A percentile compares a stretch with the other conserved stretches of the same genome.
These are phyloP conservation scores for Gastrophryne carolinensis DNA, from an alignment of 2,797 vertebrate genomes.

Conservation along the genomic window DNA sequence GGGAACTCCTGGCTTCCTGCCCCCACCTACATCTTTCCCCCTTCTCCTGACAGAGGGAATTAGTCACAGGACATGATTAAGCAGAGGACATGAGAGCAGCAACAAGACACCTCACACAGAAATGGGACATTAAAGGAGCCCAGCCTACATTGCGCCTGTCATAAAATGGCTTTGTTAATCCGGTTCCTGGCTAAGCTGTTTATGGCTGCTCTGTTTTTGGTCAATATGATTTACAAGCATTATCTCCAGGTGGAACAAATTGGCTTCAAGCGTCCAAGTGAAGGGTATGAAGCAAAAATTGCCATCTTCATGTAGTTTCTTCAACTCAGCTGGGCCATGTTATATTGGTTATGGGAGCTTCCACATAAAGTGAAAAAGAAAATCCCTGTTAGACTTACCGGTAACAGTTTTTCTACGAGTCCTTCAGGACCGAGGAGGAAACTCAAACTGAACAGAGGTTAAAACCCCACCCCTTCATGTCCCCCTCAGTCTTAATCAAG, in stretches of 20 bases:
- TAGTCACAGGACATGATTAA: slow-evolving; percentile 47
- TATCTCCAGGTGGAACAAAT: background rate
- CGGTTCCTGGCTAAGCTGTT: background rate
- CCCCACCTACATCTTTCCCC: slow-evolving; percentile 17
- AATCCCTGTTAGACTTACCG: too few species aligned
- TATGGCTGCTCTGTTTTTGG: background rate
- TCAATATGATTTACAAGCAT: background rate
- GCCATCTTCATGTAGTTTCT: too few species aligned
- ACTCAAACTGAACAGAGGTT: too few species aligned
- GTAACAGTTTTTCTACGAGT: too few species aligned
- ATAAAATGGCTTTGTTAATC: background rate
- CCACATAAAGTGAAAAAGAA: too few species aligned
- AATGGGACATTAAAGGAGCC: background rate
- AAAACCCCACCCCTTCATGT: too few species aligned
- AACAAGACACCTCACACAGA: slow-evolving; percentile 35
- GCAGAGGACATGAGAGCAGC: slow-evolving; percentile 20
- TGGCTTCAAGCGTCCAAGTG: background rate
- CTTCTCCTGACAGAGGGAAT: slow-evolving; percentile 4
- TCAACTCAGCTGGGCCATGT: too few species aligned
- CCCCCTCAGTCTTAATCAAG: too few species aligned
- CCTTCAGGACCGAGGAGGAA: too few species aligned
- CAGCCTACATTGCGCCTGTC: background rate
- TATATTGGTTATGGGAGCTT: too few species aligned
- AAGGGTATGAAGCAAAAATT: too few species aligned
- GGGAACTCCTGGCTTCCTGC: slow-evolving; percentile 49